A percentile compares a stretch with the other conserved stretches of the same genome.
phyloP scores from a whole-genome alignment of 1,140 invertebrate species.

The Lysiphlebus fabarum region DNA sequence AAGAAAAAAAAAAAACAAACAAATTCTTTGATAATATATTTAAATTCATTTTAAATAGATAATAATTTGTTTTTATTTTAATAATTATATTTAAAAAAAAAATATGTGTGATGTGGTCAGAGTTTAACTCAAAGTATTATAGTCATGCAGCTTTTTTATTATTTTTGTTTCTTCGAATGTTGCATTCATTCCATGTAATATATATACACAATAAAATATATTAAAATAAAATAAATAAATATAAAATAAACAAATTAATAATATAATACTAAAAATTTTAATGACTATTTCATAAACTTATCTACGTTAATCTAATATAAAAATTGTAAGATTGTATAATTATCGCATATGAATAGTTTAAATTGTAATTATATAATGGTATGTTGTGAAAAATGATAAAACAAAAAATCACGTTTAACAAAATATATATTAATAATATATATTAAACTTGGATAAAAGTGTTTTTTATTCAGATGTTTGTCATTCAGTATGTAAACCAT shows the following conservation, averaged over 20 bases:
- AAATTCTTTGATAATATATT: too few species aligned
- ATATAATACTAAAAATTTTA: constrained; percentile 8
- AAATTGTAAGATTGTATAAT: constrained; percentile 54
- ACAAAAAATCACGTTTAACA: neutral
- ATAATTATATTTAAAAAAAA: constrained; percentile 11
- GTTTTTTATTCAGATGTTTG: too few species aligned
- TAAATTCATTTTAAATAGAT: neutral
- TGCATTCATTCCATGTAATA: constrained; percentile 58
- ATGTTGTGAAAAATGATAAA: constrained; percentile 44
- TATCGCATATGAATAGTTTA: constrained; percentile 53
- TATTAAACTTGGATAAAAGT: too few species aligned
- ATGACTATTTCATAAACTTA: constrained; percentile 27
- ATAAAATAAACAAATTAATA: neutral
- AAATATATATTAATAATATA: too few species aligned
- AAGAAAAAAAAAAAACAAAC: neutral
- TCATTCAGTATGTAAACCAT: too few species aligned
- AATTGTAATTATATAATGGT: constrained; percentile 58
- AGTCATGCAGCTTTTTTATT: constrained; percentile 53
- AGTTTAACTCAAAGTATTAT: constrained; percentile 56
- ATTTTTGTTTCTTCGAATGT: constrained; percentile 42
- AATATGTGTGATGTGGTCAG: constrained; percentile 20
- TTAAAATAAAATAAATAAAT: constrained; percentile 29
- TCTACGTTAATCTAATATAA: constrained; percentile 51
- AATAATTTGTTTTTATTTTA: constrained; percentile 2
- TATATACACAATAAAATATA: constrained; percentile 57